A percentile compares a stretch with the other conserved stretches of the same genome.
Evolutionary conservation across 1,140 invertebrate genomes (phyloP).

Genomic region (Heliconius congener): DNA sequence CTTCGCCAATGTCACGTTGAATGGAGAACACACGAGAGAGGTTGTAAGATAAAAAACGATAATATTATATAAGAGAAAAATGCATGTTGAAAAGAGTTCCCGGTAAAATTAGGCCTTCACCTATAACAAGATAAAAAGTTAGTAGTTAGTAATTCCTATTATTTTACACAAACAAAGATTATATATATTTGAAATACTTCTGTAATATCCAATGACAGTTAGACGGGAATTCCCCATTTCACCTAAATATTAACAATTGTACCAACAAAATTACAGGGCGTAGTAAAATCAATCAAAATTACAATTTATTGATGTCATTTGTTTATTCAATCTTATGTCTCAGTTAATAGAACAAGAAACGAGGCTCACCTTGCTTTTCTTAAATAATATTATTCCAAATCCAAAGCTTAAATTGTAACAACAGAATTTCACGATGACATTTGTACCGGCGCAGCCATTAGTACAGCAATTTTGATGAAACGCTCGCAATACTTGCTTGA

Average conservation of each 20-base stretch:
- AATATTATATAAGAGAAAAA: too few species aligned
- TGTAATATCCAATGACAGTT: not conserved
- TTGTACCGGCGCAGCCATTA: slow-evolving; percentile 27
- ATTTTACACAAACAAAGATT: not conserved
- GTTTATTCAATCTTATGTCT: not conserved
- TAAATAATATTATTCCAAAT: slow-evolving; percentile 15
- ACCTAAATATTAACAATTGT: not conserved
- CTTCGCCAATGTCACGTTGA: too few species aligned
- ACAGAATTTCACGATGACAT: slow-evolving; percentile 28
- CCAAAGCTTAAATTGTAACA: slow-evolving; percentile 28
- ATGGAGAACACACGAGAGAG: too few species aligned
- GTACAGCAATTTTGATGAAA: slow-evolving; percentile 31
- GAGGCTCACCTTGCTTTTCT: not conserved
- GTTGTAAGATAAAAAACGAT: too few species aligned
- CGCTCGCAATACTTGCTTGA: slow-evolving; percentile 28
- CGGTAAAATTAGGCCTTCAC: too few species aligned
- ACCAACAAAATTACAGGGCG: not conserved
- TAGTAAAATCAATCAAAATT: not conserved
- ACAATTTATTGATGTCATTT: not conserved
- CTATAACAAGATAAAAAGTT: too few species aligned
- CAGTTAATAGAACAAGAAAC: slow-evolving; percentile 7
- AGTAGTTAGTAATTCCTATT: too few species aligned
- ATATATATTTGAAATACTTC: not conserved
- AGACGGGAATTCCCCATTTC: not conserved
- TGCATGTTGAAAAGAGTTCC: too few species aligned